Base-by-base conservation (phyloP, 1,140 invertebrate species). In the Cydia fagiglandana region DNA sequence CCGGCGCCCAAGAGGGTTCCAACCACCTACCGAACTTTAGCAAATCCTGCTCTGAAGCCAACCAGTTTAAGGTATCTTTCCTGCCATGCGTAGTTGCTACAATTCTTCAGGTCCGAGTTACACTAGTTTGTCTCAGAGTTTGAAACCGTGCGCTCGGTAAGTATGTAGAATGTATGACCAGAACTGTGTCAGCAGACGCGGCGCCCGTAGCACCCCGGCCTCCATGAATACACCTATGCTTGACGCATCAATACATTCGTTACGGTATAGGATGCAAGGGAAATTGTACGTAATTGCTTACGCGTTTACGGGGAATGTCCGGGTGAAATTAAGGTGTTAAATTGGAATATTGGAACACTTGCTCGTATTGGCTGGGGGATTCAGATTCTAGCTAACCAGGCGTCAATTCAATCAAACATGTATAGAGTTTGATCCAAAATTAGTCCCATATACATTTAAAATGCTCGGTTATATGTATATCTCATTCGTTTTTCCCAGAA, bases 171-270 rank as follows among this genome's bases (percentile, higher is more conserved):
- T 61, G n/a, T 61, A 24, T 10, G 10, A 24, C 17, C 6, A 61
- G 84, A 91, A 90, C 86, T 91, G 85, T 92, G 90, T 91, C 91
- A 84, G 83, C 79, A 87, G 84, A 86, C 88, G 75, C 82, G 83
- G 86, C 82, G 83, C 89, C 84, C 85, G 78, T 82, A 85, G 81
- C 87, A 84, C 81, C 86, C 80, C 86, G 83, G 83, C 83, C 86
- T 89, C 86, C 84, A 84, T 86, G 83, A 82, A 84, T 85, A 88
- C 87, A 88, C 85, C 85, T 89, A 78, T 80, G 84, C 83, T 85
- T 83, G 82, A 86, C 88, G 88, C 89, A 89, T 91, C 86, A 86
- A 90, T 89, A 90, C 85, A 86, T 84, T 86, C 80, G 83, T 88
- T 84, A 86, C 83, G 79, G 82, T 79, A 83, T 86, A 70, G 81